These are phyloP conservation scores for Dryobota labecula DNA, from an alignment of 2,888 invertebrate genomes.

Conservation along the genomic window DNA sequence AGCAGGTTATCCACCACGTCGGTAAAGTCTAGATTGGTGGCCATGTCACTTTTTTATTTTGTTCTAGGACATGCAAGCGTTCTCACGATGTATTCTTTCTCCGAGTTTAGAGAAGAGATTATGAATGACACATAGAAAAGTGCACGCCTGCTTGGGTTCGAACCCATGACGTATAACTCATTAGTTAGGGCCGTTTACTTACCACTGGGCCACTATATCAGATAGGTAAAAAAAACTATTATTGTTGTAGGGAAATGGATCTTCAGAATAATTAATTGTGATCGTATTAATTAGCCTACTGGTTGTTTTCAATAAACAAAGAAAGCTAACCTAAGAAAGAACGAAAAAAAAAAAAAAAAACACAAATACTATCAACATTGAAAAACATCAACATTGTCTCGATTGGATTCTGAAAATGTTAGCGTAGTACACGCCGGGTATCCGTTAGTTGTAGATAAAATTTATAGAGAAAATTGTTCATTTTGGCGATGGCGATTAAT, in stretches of 20 bases:
- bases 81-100: neutral
- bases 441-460: too few relatives aligned
- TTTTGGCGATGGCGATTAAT: too few relatives aligned
- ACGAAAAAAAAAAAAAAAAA: constrained; percentile 13
- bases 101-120: neutral
- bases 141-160: neutral
- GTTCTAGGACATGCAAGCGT: too few relatives aligned
- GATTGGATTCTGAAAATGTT: too few relatives aligned
- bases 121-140: neutral
- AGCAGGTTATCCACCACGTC: too few relatives aligned
- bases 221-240: neutral
- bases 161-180: neutral
- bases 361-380: too few relatives aligned
- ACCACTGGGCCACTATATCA: neutral
- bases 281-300: constrained; percentile 1
- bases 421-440: too few relatives aligned
- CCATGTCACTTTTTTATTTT: too few relatives aligned
- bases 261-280: neutral
- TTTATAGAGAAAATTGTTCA: too few relatives aligned
- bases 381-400: constrained; percentile 18
- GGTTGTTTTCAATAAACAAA: constrained; percentile 19
- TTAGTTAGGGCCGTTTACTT: neutral
- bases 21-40: too few relatives aligned
- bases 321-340: constrained; percentile 1
- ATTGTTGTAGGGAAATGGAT: neutral